Evolutionary conservation across 2,797 vertebrate genomes (phyloP).

Genomic region (Bradypodion ventrale): DNA sequence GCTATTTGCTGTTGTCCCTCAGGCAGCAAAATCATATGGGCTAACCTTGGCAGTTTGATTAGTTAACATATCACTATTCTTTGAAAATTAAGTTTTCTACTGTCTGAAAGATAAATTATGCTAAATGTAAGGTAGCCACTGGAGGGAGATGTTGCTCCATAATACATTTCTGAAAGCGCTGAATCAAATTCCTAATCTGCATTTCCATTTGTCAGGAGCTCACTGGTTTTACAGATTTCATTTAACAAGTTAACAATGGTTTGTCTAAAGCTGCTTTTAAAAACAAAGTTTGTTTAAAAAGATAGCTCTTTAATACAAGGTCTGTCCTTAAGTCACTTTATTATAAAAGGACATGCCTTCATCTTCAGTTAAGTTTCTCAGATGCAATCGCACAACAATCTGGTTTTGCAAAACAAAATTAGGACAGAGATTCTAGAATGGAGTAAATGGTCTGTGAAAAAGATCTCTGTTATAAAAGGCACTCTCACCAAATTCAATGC

Average conservation of each 20-base stretch:
- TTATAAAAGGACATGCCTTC: neutral
- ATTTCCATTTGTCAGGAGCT: neutral
- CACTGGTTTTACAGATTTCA: neutral
- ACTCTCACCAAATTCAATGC: neutral
- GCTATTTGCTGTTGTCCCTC: no score
- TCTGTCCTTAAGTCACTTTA: neutral
- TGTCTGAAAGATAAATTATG: neutral
- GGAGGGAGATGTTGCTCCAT: slow-evolving; percentile 62
- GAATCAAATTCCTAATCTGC: neutral
- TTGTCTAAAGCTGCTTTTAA: neutral
- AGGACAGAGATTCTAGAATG: neutral
- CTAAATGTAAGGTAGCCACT: slow-evolving; percentile 49
- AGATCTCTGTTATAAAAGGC: neutral
- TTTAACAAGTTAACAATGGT: neutral
- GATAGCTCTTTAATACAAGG: neutral
- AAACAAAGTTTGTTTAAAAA: neutral
- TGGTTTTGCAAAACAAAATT: neutral
- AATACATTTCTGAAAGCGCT: neutral
- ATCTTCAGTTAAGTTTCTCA: neutral
- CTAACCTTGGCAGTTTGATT: neutral
- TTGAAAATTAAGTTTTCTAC: neutral
- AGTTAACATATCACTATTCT: neutral
- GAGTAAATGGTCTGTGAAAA: neutral
- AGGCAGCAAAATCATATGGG: no score
- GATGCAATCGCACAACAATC: neutral